Conservation (phyloP, 2,113 vertebrate genomes). For the Apodemus sylvaticus region DNA sequence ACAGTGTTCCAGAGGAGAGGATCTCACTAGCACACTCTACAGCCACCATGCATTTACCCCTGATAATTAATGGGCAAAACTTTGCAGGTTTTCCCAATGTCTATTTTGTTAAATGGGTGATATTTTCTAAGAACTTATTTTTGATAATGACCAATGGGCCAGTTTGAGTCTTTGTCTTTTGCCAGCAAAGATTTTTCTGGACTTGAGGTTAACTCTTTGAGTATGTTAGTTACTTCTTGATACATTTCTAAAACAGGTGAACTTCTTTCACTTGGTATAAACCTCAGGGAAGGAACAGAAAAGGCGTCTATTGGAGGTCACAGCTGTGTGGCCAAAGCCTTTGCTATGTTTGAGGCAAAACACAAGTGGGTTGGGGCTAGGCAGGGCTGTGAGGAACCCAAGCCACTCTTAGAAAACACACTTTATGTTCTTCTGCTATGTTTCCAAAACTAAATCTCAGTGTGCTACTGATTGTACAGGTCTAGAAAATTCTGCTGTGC, state of each 20-base stretch:
- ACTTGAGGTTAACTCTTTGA: background rate
- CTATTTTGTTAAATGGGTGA: background rate
- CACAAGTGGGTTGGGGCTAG: fast-evolving
- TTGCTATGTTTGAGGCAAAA: background rate
- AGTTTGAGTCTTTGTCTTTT: background rate
- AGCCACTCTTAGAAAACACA: background rate
- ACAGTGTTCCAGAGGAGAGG: background rate
- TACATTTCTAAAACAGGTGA: background rate
- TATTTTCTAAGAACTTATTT: background rate
- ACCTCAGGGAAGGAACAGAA: background rate
- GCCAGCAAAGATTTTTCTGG: background rate
- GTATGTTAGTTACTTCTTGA: background rate
- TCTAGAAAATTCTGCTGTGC: background rate
- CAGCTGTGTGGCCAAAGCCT: background rate
- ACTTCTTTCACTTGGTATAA: background rate
- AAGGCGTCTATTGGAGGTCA: background rate
- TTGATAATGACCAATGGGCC: background rate
- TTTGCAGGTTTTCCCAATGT: background rate
- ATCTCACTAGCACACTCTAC: background rate
- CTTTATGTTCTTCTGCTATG: too few species aligned
- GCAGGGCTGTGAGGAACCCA: fast-evolving
- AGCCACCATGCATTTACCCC: background rate
- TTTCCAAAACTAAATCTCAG: background rate
- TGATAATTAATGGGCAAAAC: background rate
- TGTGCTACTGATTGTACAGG: background rate